Evolutionary conservation across 2,888 invertebrate species (phyloP), one percentile per base, ranked within the genome.

Genomic region (Oithona nana): DNA sequence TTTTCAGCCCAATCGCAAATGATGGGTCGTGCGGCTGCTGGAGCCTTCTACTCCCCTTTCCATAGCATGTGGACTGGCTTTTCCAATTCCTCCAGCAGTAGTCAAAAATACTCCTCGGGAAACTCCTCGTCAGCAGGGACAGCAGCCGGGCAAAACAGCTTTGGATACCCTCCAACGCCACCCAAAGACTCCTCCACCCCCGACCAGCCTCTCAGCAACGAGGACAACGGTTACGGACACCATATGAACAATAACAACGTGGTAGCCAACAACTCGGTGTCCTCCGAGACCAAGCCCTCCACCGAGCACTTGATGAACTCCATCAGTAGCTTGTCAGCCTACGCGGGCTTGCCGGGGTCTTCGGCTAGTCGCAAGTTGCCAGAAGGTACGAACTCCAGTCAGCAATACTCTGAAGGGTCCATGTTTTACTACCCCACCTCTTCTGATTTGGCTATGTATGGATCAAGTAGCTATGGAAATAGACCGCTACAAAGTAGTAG

Each of bases 161-260:
- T 69, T 68, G 68, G 69, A 64, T 68, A 68, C 64, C 68, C 68
- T 54, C 68, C 67, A 64, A 69, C 83, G 85, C 69, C 82, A 84
- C 73, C 74, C 68, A 73, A 74, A 65, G 66, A 67, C 63, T 60
- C 66, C 54, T 57, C 65, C 39, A 54, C 54, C 24, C 26, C 54
- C 24, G 54, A 54, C 26, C 54, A 54, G 26, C 66, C 69, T 28
- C 65, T 67, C n/a, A 61, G 68, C 49, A 66, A 16, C 13, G 54
- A 54, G 26, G 22, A 26, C 24, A 26, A 24, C 24, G 20, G 16
- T 16, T 20, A 20, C 24, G 26, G 54, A 3, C 24, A 54, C 26
- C 54, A 54, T 26, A 24, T 54, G 54, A 54, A 54, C 54, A 26
- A 20, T 16, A 54, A 20, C 54, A 24, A 20, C 6, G n/a, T n/a